phyloP scores from a whole-genome alignment of 2,113 vertebrate species.

The Garra rufa region DNA sequence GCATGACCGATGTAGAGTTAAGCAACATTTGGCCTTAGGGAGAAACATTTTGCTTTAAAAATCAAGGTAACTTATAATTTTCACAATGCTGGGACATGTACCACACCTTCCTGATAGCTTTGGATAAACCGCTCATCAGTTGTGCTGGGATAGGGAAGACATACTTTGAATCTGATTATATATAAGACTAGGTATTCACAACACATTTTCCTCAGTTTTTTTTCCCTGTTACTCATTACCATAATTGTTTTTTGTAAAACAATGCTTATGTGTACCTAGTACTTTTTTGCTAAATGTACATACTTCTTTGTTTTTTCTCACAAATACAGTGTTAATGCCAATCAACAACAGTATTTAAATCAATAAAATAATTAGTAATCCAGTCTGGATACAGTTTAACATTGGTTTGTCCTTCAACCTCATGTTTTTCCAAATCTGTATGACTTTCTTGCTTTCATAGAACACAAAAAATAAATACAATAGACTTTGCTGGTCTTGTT shows the following conservation, averaged over 20 bases:
- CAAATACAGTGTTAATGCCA: background rate
- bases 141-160: background rate
- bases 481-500: background rate
- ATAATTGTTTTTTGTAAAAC: background rate
- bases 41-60: constrained; percentile 2
- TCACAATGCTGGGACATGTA: background rate
- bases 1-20: background rate
- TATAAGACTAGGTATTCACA: constrained; percentile 1
- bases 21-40: constrained; percentile 7
- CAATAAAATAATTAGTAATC: background rate
- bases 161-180: constrained; percentile 3
- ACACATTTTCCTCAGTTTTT: background rate
- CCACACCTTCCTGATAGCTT: constrained; percentile 1
- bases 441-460: background rate
- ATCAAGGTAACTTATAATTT: constrained; percentile 10
- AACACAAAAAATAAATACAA: too few relatives aligned
- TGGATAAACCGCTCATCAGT: constrained; percentile 3
- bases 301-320: background rate
- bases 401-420: constrained; percentile 2
- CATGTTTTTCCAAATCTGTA: constrained; percentile 8
- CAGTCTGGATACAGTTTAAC: background rate
- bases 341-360: background rate
- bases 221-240: background rate
- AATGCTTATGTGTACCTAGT: background rate
- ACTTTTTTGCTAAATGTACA: background rate